Evolutionary conservation across 2,888 invertebrate genomes (phyloP), one percentile per base, ranked within the genome.

Genomic region (Andrena hattorfiana): DNA sequence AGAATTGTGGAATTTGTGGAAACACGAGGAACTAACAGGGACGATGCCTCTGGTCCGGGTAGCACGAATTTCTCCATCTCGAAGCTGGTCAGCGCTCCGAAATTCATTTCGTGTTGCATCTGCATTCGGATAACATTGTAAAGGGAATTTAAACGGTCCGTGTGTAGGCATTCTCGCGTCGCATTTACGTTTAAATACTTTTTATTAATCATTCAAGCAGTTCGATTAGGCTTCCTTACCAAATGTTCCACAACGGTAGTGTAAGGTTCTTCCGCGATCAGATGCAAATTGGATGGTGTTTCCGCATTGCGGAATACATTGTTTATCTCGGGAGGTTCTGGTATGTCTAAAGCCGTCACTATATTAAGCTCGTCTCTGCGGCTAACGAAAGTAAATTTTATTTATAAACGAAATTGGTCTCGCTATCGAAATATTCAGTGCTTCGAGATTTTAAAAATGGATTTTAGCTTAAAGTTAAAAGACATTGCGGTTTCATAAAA

Each of bases 21-120:
- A 42, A 13, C 8, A 1, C 20, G 3, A 48, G 16, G 8, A 63
- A 85, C 85, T 83, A 74, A 85, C 86, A 67, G 16, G 54, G 54
- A 49, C 2, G 59, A 6, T 5, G 48, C 28, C 13, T 60, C 72
- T 4, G 13, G 10, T 20, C 56, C 64, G 10, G n/a, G n/a, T 7
- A 77, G 13, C 26, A 83, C 7, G 4, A 83, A 67, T 23, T 56
- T n/a, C 0, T 85, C 77, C 70, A 89, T n/a, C 16, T 87, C 71
- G 8, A 75, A 49, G 16, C 70, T 51, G 20, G 81, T 72, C 67
- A 89, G 23, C 8, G 5, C 63, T 42, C 89, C 89, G 59, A 89
- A 89, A 76, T 82, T 60, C 28, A 67, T 42, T 30, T 56, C 81
- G 56, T 56, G 56, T 56, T 67, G 75, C 69, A 81, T 76, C 86